These are phyloP conservation scores for Catagonus wagneri DNA, from an alignment of 2,113 vertebrate genomes.

Conservation along the genomic window DNA sequence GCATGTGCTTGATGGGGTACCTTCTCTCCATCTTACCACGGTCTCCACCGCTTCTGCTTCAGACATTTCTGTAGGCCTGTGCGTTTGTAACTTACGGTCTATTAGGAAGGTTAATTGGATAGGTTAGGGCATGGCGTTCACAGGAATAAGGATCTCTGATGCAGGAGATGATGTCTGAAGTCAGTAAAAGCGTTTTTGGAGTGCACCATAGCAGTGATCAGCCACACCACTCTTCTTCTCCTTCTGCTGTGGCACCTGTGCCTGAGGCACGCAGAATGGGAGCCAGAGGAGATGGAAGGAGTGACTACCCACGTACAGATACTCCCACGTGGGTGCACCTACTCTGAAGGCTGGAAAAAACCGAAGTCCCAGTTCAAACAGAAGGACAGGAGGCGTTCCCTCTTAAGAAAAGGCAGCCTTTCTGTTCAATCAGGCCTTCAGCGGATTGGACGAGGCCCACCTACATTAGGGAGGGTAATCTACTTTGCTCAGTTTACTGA, in stretches of 20 bases:
- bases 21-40: not conserved
- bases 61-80: not conserved
- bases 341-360: not conserved
- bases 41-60: not conserved
- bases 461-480: not conserved
- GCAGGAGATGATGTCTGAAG: not conserved
- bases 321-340: too few species aligned
- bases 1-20: not conserved
- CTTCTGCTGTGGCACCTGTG: not conserved
- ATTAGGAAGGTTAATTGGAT: not conserved
- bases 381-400: not conserved
- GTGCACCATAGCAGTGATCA: accelerated
- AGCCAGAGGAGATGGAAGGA: not conserved
- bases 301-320: not conserved
- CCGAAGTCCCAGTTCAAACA: not conserved
- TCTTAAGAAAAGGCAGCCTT: not conserved
- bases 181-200: not conserved
- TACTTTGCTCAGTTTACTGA: not conserved
- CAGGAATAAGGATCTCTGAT: not conserved
- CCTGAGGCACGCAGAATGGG: not conserved
- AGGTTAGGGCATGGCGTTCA: not conserved
- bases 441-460: not conserved
- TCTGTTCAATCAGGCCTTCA: not conserved
- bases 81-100: not conserved
- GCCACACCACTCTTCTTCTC: not conserved